Base-by-base conservation (phyloP, 2,113 vertebrate species). In the Cochlearius cochlearius region DNA sequence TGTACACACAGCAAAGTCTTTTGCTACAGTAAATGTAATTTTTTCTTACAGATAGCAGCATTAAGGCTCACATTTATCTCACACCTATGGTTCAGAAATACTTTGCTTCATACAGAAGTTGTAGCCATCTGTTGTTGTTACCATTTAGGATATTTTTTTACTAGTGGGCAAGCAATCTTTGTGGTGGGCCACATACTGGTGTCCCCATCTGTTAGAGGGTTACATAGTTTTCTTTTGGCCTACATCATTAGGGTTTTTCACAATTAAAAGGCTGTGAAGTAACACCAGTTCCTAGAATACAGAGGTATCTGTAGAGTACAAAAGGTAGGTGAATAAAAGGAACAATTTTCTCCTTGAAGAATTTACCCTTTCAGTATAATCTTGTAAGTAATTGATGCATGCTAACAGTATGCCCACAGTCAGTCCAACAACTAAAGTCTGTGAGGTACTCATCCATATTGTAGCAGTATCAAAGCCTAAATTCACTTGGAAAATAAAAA, bases 91-190 rank as follows among this genome's bases (percentile, higher is more conserved):
- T 43, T 94, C 43, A 71, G 72, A 91, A 89, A 56, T 55, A 21
- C 9, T 23, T 80, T 27, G 9, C 12, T 69, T 86, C 25, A 10
- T 62, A n/a, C 36, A 38, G 32, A 74, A 67, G 14, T 41, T 77
- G 23, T 74, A 50, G 17, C 30, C 19, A 4, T 36, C 45, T 76
- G 49, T 29, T 59, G 22, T 20, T 80, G 22, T 45, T 64, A 43
- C 8, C 12, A 7, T 58, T 68, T 47, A 64, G 49, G 53, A 26
- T 39, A 15, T 7, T 6, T 20, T 47, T 86, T 86, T 12, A 50
- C 25, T n/a, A 47, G 38, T 0, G 1, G 34, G 15, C 12, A 53
- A 26, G 36, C 4, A 9, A 8, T 62, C 18, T 43, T 74, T 66
- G 47, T 41, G 36, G 11, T 29, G 80, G 29, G 27, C 20, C n/a